Evolutionary conservation across 2,888 invertebrate species (phyloP).

Genomic region (Buathra laborator): DNA sequence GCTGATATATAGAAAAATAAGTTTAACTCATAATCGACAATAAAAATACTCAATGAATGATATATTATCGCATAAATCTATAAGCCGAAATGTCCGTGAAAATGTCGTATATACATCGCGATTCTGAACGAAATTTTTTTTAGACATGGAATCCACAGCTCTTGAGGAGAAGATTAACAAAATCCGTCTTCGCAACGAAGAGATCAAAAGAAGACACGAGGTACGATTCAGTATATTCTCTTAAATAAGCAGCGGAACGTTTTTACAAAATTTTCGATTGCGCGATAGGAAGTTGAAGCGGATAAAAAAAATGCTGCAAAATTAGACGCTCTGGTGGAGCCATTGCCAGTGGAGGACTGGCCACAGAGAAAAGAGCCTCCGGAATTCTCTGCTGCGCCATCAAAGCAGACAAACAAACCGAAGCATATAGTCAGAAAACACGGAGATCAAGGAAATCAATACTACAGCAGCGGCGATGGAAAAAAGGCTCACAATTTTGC

Average conservation of each 20-base stretch:
- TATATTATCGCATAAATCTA: no score
- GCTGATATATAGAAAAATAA: no score
- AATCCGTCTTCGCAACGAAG: slow-evolving; percentile 82
- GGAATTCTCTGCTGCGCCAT: slow-evolving; percentile 77
- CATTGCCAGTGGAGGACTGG: slow-evolving; percentile 84
- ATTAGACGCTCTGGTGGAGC: slow-evolving; percentile 84
- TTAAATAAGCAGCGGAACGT: neutral
- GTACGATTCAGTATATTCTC: slow-evolving; percentile 65
- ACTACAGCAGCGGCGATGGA: slow-evolving; percentile 76
- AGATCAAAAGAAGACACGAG: slow-evolving; percentile 82
- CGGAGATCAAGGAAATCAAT: slow-evolving; percentile 72
- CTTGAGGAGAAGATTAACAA: slow-evolving; percentile 83
- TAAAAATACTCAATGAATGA: no score
- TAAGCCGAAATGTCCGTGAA: no score
- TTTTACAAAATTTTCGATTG: neutral
- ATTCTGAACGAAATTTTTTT: slow-evolving; percentile 22
- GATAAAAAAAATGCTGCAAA: slow-evolving; percentile 85
- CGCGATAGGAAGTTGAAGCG: slow-evolving; percentile 84
- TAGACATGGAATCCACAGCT: slow-evolving; percentile 79
- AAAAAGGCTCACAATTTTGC: slow-evolving; percentile 80
- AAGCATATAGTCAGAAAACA: slow-evolving; percentile 69
- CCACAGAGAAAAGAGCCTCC: slow-evolving; percentile 84
- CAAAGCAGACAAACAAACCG: slow-evolving; percentile 73
- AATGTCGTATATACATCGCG: neutral
- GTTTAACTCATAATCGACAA: no score